A percentile compares a stretch with the other conserved stretches of the same genome.
Evolutionary conservation across 2,797 vertebrate genomes (phyloP).

Genomic region (Myripristis jacobus): DNA sequence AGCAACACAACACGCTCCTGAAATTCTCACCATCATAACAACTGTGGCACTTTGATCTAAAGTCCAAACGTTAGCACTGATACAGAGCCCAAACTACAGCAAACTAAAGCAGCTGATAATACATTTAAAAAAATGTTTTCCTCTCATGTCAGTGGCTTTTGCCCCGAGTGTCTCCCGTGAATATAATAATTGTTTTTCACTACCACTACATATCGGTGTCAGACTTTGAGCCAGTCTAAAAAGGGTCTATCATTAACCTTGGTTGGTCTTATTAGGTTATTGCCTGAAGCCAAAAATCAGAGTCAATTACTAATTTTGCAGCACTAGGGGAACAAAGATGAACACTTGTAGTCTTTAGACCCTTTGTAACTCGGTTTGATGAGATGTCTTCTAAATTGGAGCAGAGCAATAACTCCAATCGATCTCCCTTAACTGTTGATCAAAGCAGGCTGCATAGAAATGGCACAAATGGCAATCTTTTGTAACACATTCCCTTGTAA

Average conservation of each 20-base stretch:
- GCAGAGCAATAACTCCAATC: slow-evolving; percentile 70
- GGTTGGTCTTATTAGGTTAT: slow-evolving; percentile 87
- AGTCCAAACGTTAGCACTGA: slow-evolving; percentile 6
- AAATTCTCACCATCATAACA: slow-evolving; percentile 34
- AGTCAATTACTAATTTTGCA: slow-evolving; percentile 85
- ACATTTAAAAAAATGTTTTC: slow-evolving; percentile 41
- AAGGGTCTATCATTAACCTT: slow-evolving; percentile 87
- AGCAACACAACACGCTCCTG: slow-evolving; percentile 42
- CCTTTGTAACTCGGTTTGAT: slow-evolving; percentile 67
- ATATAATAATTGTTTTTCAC: slow-evolving; percentile 77
- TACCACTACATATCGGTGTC: slow-evolving; percentile 78
- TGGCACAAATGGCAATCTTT: slow-evolving; percentile 31
- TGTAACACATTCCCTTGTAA: slow-evolving; percentile 10
- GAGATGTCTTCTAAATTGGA: slow-evolving; percentile 74
- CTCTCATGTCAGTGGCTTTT: slow-evolving; percentile 68
- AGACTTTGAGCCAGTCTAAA: slow-evolving; percentile 83
- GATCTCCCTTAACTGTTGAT: slow-evolving; percentile 69
- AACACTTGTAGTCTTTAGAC: slow-evolving; percentile 74
- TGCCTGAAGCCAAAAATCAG: slow-evolving; percentile 82
- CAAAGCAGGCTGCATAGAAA: slow-evolving; percentile 56
- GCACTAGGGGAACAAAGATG: slow-evolving; percentile 75
- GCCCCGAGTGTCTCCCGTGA: slow-evolving; percentile 69
- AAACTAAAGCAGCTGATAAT: slow-evolving; percentile 43
- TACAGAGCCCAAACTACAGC: slow-evolving; percentile 1
- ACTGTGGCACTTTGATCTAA: slow-evolving; percentile 36